Evolutionary conservation across 1,140 invertebrate genomes (phyloP).

Genomic region (Drosophila sproati): DNA sequence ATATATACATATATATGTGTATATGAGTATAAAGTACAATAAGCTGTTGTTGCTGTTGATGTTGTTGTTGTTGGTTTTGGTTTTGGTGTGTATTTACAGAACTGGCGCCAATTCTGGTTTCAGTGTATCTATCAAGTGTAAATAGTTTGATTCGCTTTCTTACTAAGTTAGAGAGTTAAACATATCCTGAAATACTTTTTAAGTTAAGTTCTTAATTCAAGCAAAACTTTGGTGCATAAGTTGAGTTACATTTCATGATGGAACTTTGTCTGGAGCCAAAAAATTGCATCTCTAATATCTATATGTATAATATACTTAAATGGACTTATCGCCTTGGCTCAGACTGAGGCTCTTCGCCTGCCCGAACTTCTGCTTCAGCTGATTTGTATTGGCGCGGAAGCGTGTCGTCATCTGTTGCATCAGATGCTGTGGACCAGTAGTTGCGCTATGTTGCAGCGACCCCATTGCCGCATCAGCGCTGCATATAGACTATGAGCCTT

Average conservation of each 20-base stretch:
- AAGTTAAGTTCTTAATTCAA: constrained; percentile 41
- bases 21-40: constrained; percentile 52
- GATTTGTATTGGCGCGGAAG: constrained; percentile 75
- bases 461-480: constrained; percentile 66
- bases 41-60: constrained; percentile 26
- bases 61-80: constrained; percentile 17
- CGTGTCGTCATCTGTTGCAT: constrained; percentile 63
- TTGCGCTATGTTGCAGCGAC: constrained; percentile 56
- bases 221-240: constrained; percentile 61
- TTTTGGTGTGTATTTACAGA: constrained; percentile 63
- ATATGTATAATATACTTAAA: not conserved
- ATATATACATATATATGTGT: constrained; percentile 33
- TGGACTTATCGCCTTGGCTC: constrained; percentile 63
- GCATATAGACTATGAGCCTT: constrained; percentile 85
- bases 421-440: constrained; percentile 61
- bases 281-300: constrained; percentile 1
- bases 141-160: constrained; percentile 57
- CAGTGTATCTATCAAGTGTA: constrained; percentile 46
- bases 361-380: constrained; percentile 73
- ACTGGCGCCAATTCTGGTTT: constrained; percentile 6
- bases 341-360: constrained; percentile 75
- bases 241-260: constrained; percentile 32
- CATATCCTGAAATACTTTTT: constrained; percentile 5
- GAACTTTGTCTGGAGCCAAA: constrained; percentile 24
- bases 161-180: not conserved